Evolutionary conservation across 2,113 vertebrate genomes (phyloP), one percentile per base, ranked within the genome.

Genomic region (Tylochromis polylepis): DNA sequence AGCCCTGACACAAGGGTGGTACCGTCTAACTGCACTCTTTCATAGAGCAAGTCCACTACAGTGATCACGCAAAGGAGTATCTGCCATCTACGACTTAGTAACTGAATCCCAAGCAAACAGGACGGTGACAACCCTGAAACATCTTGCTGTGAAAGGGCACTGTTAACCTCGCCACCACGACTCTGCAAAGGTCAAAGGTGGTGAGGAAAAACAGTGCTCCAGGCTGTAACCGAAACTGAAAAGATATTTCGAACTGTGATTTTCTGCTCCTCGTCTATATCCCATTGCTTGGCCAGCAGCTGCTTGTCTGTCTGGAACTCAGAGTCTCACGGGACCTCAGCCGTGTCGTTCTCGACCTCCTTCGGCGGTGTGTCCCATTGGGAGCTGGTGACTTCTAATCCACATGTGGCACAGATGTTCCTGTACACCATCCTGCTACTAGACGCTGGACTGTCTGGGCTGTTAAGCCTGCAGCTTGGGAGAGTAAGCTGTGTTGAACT

Each of bases 101-200:
- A 70, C 38, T 41, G 38, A 46, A 72, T 43, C 38, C 65, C 22
- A 22, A 46, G 14, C 7, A 24, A 43, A 2, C 38, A 27, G 38
- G 2, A 72, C 5, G 5, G 36, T 11, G 12, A 43, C 43, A 70
- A 72, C 62, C 65, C 65, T 43, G n/a, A 72, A 46, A 20, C n/a
- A 46, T 24, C 38, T 72, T 16, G 22, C n/a, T 43, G 65, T 72
- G 65, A 27, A 43, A 10, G 38, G 15, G 14, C 46, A 46, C 38
- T 70, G 65, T 5, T 0, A 70, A 16, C 65, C n/a, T 43, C 38
- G 43, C 0, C 38, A 16, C 38, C 20, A 6, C 8, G 0, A 24
- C 10, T 24, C 38, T 24, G 18, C 59, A 12, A 36, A 36, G n/a
- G 31, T 22, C 15, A 41, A 41, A 41, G 22, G 34, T 8, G 1